These are phyloP conservation scores for Bombus cullumanus DNA, from an alignment of 1,140 invertebrate species.

Conservation along the genomic window DNA sequence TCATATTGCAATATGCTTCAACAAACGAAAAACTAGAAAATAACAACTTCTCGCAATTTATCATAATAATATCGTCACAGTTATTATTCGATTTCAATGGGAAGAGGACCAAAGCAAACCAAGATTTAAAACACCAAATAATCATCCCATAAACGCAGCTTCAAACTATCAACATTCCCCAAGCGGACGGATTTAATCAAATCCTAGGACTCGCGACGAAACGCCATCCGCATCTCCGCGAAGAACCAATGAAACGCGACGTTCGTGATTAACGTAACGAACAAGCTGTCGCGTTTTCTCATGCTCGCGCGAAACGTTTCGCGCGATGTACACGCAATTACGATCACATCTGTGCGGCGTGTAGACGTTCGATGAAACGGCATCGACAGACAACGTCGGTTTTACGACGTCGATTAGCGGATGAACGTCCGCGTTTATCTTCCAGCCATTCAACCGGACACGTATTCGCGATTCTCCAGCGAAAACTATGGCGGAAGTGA, in stretches of 20 bases:
- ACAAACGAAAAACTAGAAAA: too few relatives aligned
- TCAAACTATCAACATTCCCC: background rate
- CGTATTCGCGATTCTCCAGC: conserved; percentile 50
- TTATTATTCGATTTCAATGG: background rate
- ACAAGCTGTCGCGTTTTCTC: conserved; percentile 4
- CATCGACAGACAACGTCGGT: conserved; percentile 22
- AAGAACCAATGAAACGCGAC: background rate
- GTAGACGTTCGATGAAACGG: conserved; percentile 5
- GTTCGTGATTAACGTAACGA: conserved; percentile 13
- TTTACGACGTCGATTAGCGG: conserved; percentile 66
- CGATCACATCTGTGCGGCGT: background rate
- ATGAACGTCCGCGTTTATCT: conserved; percentile 59
- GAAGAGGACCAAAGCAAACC: accelerated
- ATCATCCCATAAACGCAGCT: background rate
- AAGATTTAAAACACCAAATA: background rate
- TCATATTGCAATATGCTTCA: too few relatives aligned
- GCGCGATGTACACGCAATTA: background rate
- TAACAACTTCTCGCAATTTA: too few relatives aligned
- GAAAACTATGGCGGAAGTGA: conserved; percentile 38
- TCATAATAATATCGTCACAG: too few relatives aligned
- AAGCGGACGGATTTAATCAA: background rate
- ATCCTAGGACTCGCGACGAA: background rate
- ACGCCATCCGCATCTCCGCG: background rate
- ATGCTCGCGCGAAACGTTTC: background rate
- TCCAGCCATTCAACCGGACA: conserved; percentile 40